These are phyloP conservation scores for Phoxinus phoxinus DNA, from an alignment of 2,113 vertebrate genomes.

Conservation along the genomic window DNA sequence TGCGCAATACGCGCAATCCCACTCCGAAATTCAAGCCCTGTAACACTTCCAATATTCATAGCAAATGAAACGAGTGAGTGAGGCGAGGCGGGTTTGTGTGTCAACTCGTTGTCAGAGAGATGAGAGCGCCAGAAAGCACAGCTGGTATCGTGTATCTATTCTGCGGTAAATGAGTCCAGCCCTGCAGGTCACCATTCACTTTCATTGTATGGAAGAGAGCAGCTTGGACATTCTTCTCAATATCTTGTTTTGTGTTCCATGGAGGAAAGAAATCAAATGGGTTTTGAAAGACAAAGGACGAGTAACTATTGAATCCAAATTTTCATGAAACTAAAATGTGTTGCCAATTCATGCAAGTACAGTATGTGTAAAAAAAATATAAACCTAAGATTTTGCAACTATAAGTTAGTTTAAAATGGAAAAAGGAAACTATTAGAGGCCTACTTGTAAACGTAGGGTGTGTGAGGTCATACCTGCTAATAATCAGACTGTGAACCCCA, in stretches of 20 bases:
- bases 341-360: not conserved
- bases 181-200: too few relatives aligned
- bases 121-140: too few relatives aligned
- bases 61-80: too few relatives aligned
- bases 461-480: constrained; percentile 83
- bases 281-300: not conserved
- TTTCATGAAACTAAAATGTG: not conserved
- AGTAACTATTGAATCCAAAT: not conserved
- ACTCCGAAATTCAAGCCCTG: too few relatives aligned
- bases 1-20: too few relatives aligned
- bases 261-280: not conserved
- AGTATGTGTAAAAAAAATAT: not conserved
- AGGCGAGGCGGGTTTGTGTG: too few relatives aligned
- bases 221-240: not conserved
- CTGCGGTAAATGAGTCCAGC: too few relatives aligned
- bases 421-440: not conserved
- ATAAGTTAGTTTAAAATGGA: not conserved
- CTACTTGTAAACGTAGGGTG: not conserved
- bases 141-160: too few relatives aligned
- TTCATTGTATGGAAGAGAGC: not conserved
- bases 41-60: too few relatives aligned
- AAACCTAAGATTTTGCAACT: not conserved
- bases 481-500: constrained; percentile 91
- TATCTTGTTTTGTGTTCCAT: not conserved
- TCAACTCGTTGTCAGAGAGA: too few relatives aligned